A percentile compares a stretch with the other conserved stretches of the same genome.
Conservation (phyloP, 2,888 invertebrate genomes). For the Euzetes globulus region DNA sequence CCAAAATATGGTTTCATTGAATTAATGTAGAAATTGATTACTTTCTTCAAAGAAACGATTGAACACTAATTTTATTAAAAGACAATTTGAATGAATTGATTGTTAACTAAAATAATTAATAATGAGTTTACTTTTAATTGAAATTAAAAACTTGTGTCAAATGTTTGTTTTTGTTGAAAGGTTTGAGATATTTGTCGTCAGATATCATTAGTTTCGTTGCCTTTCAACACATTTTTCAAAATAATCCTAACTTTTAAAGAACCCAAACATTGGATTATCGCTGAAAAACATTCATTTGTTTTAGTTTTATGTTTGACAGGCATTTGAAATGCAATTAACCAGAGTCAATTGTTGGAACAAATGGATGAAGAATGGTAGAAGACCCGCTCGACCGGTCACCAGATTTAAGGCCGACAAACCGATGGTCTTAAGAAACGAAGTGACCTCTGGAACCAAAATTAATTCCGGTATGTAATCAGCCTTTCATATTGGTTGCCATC, state of each 20-base stretch:
- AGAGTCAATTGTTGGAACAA: slow-evolving; percentile 28
- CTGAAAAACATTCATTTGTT: no score
- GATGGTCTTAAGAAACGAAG: slow-evolving; percentile 21
- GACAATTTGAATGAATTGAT: no score
- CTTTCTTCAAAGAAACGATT: neutral
- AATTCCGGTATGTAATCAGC: slow-evolving; percentile 20
- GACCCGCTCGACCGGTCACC: slow-evolving; percentile 36
- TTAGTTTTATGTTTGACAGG: no score
- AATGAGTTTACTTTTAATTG: neutral
- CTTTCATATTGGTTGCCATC: neutral
- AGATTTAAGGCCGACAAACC: slow-evolving; percentile 33
- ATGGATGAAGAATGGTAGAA: slow-evolving; percentile 38
- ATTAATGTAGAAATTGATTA: neutral
- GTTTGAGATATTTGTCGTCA: neutral
- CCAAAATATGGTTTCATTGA: neutral
- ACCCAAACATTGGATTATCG: neutral
- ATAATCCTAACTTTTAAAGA: neutral
- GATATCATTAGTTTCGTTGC: neutral
- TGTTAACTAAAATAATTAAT: neutral
- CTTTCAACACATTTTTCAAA: neutral
- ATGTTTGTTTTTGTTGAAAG: neutral
- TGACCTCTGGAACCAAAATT: slow-evolving; percentile 23
- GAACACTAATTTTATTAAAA: no score
- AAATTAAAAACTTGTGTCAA: neutral
- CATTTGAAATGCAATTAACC: neutral